Percentiles rank a stretch among this genome's conserved stretches.
These are phyloP conservation scores for Nothoprocta pentlandii DNA, from an alignment of 2,113 vertebrate genomes.

Conservation along the genomic window DNA sequence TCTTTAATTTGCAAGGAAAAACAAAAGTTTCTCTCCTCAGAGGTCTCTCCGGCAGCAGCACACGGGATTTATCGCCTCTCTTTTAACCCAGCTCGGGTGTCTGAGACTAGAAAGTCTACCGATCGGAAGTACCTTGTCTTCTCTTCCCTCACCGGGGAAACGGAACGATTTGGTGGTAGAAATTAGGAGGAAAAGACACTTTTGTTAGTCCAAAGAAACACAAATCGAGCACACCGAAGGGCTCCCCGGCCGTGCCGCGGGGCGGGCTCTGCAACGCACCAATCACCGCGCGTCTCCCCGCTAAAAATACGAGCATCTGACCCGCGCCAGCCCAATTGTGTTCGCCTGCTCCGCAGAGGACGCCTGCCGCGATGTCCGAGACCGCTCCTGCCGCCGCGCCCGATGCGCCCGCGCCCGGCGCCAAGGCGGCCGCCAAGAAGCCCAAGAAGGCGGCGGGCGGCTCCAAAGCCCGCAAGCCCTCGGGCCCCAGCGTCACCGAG, in stretches of 20 bases:
- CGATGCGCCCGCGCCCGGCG: conserved; percentile 56
- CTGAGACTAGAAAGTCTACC: conserved; percentile 52
- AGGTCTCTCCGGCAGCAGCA: conserved; percentile 55
- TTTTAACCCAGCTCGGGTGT: conserved; percentile 32
- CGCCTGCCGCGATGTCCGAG: conserved; percentile 72
- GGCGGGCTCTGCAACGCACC: conserved; percentile 74
- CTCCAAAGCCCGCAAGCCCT: conserved; percentile 4
- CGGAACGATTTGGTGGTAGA: conserved; percentile 34
- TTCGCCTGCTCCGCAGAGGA: not conserved
- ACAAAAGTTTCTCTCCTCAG: conserved; percentile 71
- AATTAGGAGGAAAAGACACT: conserved; percentile 73
- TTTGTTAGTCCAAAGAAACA: conserved; percentile 83
- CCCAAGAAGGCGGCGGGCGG: conserved; percentile 75
- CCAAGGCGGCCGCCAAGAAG: conserved; percentile 76
- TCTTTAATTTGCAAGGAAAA: conserved; percentile 75
- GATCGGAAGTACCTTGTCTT: conserved; percentile 68
- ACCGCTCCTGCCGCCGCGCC: conserved; percentile 73
- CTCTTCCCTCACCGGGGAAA: conserved; percentile 27
- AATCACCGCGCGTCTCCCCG: conserved; percentile 77
- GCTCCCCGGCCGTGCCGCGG: conserved; percentile 53
- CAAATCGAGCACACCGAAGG: conserved; percentile 71
- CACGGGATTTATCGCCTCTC: conserved; percentile 66
- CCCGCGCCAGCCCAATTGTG: conserved; percentile 33
- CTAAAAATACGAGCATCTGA: conserved; percentile 81
- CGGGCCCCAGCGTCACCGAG: conserved; percentile 80